Evolutionary conservation across 2,888 invertebrate species (phyloP).

Genomic region (Thymelicus lineola): DNA sequence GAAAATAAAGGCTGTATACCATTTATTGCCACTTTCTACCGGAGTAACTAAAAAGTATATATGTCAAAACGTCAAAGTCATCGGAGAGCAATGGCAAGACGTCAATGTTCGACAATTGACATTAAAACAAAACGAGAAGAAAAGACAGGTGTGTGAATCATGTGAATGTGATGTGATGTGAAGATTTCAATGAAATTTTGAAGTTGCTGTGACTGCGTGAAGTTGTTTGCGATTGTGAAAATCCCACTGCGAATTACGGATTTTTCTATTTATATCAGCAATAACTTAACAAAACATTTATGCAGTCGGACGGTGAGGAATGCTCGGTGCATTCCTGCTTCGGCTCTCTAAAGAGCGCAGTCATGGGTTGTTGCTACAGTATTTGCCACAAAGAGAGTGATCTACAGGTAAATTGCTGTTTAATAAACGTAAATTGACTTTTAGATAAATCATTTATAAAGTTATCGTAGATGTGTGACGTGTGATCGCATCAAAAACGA

Average conservation of each 20-base stretch:
- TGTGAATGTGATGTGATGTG: constrained; percentile 11
- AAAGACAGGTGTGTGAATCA: constrained; percentile 30
- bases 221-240: constrained; percentile 46
- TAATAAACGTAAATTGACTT: constrained; percentile 13
- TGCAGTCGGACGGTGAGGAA: constrained; percentile 80
- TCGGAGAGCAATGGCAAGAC: neutral
- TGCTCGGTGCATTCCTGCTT: constrained; percentile 80
- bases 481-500: neutral
- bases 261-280: constrained; percentile 77
- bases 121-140: neutral
- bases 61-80: constrained; percentile 6
- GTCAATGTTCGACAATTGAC: constrained; percentile 6
- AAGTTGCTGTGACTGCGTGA: constrained; percentile 33
- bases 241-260: constrained; percentile 61
- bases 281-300: constrained; percentile 73
- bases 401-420: constrained; percentile 83
- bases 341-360: constrained; percentile 75
- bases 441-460: constrained; percentile 3
- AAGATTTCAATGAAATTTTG: constrained; percentile 19
- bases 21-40: too few species aligned
- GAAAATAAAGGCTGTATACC: too few species aligned
- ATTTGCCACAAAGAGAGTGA: constrained; percentile 89
- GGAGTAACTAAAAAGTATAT: neutral
- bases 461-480: neutral
- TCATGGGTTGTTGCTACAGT: constrained; percentile 90